Percentiles rank a stretch among this genome's conserved stretches.
Conservation (phyloP, 2,113 vertebrate species). For the Bos javanicus region DNA sequence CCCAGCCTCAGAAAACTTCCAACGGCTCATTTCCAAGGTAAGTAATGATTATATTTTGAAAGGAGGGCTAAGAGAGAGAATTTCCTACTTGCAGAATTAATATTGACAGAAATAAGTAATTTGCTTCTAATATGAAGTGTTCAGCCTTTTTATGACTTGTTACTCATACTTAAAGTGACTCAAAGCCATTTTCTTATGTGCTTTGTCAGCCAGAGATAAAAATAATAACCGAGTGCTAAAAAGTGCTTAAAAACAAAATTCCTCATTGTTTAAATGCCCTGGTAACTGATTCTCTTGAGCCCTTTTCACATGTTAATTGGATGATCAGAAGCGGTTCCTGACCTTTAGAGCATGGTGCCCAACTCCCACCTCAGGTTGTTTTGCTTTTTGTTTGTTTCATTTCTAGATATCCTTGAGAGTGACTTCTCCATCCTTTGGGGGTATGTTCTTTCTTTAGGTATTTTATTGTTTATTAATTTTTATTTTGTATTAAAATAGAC, state of each 20-base stretch:
- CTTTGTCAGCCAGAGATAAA: background rate
- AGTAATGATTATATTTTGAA: background rate
- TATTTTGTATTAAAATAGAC: background rate
- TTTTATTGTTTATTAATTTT: background rate
- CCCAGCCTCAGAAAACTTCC: background rate
- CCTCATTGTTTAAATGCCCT: background rate
- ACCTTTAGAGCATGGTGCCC: background rate
- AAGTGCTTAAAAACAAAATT: background rate
- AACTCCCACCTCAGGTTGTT: no score
- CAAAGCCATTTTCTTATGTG: constrained; percentile 8
- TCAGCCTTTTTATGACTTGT: background rate
- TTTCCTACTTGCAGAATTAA: background rate
- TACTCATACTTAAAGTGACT: background rate
- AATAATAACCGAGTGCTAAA: background rate
- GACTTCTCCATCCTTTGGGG: background rate
- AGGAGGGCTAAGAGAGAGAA: background rate
- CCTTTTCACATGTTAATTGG: background rate
- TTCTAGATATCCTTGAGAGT: background rate
- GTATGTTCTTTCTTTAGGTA: background rate
- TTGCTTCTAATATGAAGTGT: background rate
- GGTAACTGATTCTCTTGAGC: background rate
- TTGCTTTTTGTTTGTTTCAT: background rate
- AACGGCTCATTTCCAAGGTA: background rate
- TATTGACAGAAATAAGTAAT: background rate
- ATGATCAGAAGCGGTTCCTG: background rate